Base-by-base conservation (phyloP, 2,113 vertebrate species). In the Bubo scandiacus region DNA sequence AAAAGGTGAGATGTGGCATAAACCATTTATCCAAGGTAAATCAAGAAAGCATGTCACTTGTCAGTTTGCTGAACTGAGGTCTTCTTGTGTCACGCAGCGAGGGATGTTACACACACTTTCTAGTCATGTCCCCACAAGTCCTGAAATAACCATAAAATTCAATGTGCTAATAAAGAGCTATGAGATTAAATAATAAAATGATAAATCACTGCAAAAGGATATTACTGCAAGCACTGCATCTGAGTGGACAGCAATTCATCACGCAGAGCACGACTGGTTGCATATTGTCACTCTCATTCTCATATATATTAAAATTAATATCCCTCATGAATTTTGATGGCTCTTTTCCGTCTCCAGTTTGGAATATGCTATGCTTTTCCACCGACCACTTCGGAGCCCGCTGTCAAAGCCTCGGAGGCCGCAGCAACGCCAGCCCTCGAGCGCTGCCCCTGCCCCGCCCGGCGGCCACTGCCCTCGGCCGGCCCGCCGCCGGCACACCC, bases 221-320 rank as follows among this genome's bases (percentile, higher is more conserved):
- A 74, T 88, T 86, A 88, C 83, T 71, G 51, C 72, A 88, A 86
- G 82, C 7, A 5, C n/a, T 62, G 47, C 19, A 59, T 52, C 26
- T 67, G 68, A 88, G 36, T 74, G 67, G 72, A 71, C 72, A 54
- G 38, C 59, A 92, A 86, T 92, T 89, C 65, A 86, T 92, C 89
- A 88, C 0, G 0, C 42, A 66, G 45, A 78, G 47, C 45, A 83
- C 1, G 6, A 93, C 30, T 83, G 32, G 63, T 77, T 91, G 75
- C 75, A 67, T 91, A 81, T 83, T 86, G 68, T 63, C 59, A 62
- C 47, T 68, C 25, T 47, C 36, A 75, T 66, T 92, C 40, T 88
- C 72, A 81, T 91, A 84, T 66, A 91, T 95, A 86, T 94, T 92
- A 94, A 96, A 94, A 94, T 88, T 94, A 84, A 88, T 83, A 78